A percentile compares a stretch with the other conserved stretches of the same genome.
Evolutionary conservation across 2,888 invertebrate species (phyloP).

Genomic region (Petrolisthes manimaculis): DNA sequence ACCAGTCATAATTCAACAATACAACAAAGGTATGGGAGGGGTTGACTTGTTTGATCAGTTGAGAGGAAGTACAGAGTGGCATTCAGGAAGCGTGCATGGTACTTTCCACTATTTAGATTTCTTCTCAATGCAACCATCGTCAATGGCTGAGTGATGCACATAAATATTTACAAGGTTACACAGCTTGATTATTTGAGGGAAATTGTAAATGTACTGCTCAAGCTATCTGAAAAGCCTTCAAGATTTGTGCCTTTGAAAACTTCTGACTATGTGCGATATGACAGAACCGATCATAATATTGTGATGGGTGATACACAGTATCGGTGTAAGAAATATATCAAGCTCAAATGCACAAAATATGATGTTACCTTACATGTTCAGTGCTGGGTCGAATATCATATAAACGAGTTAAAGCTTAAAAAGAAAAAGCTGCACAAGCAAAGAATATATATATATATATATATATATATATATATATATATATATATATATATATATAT

Average conservation of each 20-base stretch:
- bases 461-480: too few relatives aligned
- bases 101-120: slow-evolving; percentile 28
- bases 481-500: too few relatives aligned
- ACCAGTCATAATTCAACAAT: slow-evolving; percentile 28
- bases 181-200: slow-evolving; percentile 18
- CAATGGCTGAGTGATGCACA: slow-evolving; percentile 2
- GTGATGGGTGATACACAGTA: slow-evolving; percentile 15
- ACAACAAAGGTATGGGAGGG: slow-evolving; percentile 25
- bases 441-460: neutral
- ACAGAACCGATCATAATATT: neutral
- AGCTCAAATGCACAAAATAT: slow-evolving; percentile 15
- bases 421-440: neutral
- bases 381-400: slow-evolving; percentile 23
- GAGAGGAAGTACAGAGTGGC: slow-evolving; percentile 14
- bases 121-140: slow-evolving; percentile 20
- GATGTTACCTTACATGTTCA: slow-evolving; percentile 10
- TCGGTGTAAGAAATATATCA: neutral
- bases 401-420: neutral
- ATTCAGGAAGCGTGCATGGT: slow-evolving; percentile 17
- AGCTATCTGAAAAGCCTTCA: neutral
- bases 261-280: slow-evolving; percentile 17
- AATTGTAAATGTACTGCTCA: slow-evolving; percentile 11
- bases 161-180: slow-evolving; percentile 7
- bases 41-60: slow-evolving; percentile 22
- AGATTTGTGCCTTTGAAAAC: slow-evolving; percentile 2